Conservation (phyloP, 2,888 invertebrate species). For the Cosmia trapezina region DNA sequence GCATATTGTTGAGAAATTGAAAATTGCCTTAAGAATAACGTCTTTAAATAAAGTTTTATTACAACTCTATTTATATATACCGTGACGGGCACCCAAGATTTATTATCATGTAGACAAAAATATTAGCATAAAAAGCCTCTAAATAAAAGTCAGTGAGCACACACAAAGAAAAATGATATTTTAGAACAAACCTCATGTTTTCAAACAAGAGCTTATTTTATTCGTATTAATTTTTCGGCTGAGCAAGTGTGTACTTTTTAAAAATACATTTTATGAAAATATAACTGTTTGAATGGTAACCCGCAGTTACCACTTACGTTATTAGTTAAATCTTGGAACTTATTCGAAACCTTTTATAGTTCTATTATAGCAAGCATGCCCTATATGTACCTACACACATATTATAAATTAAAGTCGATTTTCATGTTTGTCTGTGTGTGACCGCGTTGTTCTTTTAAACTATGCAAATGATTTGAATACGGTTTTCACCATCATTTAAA, state of each 20-base stretch:
- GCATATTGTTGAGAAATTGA: too few species aligned
- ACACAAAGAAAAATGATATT: slow-evolving; percentile 17
- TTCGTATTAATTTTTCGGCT: slow-evolving; percentile 31
- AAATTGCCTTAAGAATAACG: not conserved
- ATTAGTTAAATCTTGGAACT: not conserved
- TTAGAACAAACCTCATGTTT: slow-evolving; percentile 30
- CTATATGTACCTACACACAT: not conserved
- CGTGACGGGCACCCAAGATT: not conserved
- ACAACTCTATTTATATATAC: not conserved
- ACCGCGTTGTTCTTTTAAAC: not conserved
- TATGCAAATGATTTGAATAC: not conserved
- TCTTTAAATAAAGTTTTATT: not conserved
- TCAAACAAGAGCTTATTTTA: slow-evolving; percentile 16
- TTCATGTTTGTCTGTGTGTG: too few species aligned
- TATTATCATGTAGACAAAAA: slow-evolving; percentile 6
- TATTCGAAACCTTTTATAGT: not conserved
- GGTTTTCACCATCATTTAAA: not conserved
- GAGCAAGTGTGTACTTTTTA: slow-evolving; percentile 20
- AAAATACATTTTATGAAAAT: slow-evolving; percentile 23
- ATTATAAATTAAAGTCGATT: not conserved
- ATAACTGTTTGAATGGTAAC: not conserved
- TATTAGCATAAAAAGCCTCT: not conserved
- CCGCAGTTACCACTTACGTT: not conserved
- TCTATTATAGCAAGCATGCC: not conserved
- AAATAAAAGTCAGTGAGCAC: not conserved